Conservation (phyloP, 1,140 invertebrate species). For the Acyrthosiphon pisum region DNA sequence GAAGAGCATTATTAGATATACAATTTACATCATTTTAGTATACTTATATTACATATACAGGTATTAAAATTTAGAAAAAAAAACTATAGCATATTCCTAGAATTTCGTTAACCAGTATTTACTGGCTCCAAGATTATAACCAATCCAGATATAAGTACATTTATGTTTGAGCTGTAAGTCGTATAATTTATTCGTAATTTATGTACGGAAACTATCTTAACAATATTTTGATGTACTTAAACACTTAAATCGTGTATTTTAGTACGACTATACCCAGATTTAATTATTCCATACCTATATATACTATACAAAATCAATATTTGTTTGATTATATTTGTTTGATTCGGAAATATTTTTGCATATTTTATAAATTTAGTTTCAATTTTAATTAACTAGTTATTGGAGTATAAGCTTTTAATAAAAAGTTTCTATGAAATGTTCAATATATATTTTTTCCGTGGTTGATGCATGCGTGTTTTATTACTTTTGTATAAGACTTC, state of each 20-base stretch:
- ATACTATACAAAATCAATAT: background rate
- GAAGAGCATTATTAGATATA: background rate
- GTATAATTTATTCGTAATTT: slow-evolving; percentile 18
- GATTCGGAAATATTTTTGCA: background rate
- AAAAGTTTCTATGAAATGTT: background rate
- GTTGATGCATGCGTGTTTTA: too few relatives aligned
- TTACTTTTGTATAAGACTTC: background rate
- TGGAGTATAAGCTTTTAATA: background rate
- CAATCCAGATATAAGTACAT: background rate
- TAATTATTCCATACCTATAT: too few relatives aligned
- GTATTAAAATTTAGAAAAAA: background rate
- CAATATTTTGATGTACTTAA: background rate
- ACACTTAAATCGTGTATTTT: background rate
- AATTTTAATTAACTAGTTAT: background rate
- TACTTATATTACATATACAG: background rate
- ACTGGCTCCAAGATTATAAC: background rate
- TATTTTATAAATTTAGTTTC: background rate
- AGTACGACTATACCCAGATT: background rate
- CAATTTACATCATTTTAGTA: background rate
- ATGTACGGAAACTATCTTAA: background rate
- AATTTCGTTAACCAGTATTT: background rate
- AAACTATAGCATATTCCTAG: background rate
- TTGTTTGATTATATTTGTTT: background rate
- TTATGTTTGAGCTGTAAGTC: background rate
- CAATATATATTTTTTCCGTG: background rate